Conservation (phyloP, 2,888 invertebrate species). For the Ashinkailepas kermadecensis region DNA sequence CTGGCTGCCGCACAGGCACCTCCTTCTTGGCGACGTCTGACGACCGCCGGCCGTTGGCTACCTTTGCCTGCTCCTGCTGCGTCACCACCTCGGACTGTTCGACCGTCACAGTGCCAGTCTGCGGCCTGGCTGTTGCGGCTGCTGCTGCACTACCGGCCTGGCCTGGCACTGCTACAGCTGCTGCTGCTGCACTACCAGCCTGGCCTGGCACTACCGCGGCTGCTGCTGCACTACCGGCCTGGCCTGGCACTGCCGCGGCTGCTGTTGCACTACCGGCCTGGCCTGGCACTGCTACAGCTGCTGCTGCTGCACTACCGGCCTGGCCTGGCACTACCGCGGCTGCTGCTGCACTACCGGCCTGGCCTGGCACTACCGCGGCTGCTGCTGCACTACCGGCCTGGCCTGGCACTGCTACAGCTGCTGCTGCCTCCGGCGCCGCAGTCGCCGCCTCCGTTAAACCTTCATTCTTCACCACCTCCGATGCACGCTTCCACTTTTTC, state of each 20-base stretch:
- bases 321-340: no score
- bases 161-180: no score
- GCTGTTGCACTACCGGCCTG: neutral
- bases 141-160: neutral
- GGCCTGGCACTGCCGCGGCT: neutral
- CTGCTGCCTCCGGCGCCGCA: neutral
- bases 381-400: neutral
- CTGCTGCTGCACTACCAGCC: neutral
- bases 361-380: neutral
- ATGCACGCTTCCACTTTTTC: no score
- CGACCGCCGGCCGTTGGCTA: constrained; percentile 24
- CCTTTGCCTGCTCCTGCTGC: neutral
- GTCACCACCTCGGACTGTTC: neutral
- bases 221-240: no score
- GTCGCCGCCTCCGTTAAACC: neutral
- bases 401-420: no score
- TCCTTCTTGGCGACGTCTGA: constrained; percentile 22
- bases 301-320: neutral
- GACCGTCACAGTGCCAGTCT: neutral
- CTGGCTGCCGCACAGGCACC: constrained; percentile 31
- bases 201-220: no score
- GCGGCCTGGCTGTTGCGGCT: neutral
- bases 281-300: no score
- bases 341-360: no score
- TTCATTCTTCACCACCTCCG: no score